phyloP scores from a whole-genome alignment of 2,888 invertebrate species.

The Patella depressa region DNA sequence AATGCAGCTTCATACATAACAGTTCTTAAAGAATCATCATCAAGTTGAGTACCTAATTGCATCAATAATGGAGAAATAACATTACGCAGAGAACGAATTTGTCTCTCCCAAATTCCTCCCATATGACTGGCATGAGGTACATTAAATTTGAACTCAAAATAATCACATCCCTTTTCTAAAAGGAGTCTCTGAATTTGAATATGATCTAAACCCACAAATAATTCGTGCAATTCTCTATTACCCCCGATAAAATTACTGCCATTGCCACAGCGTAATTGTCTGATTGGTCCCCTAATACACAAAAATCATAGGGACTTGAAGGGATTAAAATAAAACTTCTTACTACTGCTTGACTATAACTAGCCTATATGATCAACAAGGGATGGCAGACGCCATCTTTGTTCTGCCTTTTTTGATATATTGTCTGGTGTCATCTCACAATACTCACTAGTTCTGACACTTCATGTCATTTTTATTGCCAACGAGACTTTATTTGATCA shows the following conservation, averaged over 20 bases:
- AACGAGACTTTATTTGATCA: too few species aligned
- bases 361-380: too few species aligned
- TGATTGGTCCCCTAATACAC: conserved; percentile 19
- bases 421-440: too few species aligned
- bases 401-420: too few species aligned
- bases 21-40: conserved; percentile 33
- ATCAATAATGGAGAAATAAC: conserved; percentile 27
- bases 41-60: conserved; percentile 22
- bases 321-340: too few species aligned
- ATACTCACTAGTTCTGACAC: too few species aligned
- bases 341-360: too few species aligned
- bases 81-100: conserved; percentile 33
- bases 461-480: too few species aligned
- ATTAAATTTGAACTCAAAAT: conserved; percentile 36
- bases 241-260: conserved; percentile 36
- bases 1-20: conserved; percentile 34
- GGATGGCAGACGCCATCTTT: too few species aligned
- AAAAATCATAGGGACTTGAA: too few species aligned
- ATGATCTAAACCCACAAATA: conserved; percentile 30
- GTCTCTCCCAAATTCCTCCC: conserved; percentile 40
- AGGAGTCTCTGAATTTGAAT: conserved; percentile 23
- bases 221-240: conserved; percentile 27
- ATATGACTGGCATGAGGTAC: conserved; percentile 34
- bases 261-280: conserved; percentile 26
- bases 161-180: conserved; percentile 18